phyloP scores from a whole-genome alignment of 1,140 invertebrate species.

The Drosophila subobscura region DNA sequence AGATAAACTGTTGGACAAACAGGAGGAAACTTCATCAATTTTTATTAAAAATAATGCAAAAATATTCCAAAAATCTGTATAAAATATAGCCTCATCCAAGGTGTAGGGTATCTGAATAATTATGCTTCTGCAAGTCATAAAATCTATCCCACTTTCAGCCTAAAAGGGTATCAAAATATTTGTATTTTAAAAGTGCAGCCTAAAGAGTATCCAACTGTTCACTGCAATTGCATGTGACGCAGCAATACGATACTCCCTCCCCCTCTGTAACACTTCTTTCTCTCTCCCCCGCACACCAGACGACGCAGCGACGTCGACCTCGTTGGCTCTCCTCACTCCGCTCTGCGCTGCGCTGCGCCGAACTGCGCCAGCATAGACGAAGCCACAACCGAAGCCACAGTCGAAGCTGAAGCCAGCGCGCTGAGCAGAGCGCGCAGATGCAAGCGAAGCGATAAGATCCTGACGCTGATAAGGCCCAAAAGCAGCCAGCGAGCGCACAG shows the following conservation, averaged over 20 bases:
- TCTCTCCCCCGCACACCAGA: neutral
- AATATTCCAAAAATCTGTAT: too few relatives aligned
- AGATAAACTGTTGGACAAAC: too few relatives aligned
- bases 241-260: constrained; percentile 49
- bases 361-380: constrained; percentile 4
- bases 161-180: constrained; percentile 7
- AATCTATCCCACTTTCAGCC: neutral
- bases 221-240: constrained; percentile 66
- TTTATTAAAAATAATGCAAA: too few relatives aligned
- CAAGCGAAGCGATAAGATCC: constrained; percentile 71
- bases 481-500: constrained; percentile 37
- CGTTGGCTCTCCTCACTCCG: neutral
- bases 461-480: constrained; percentile 70
- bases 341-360: neutral
- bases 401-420: constrained; percentile 16
- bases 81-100: too few relatives aligned
- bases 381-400: too few relatives aligned
- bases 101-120: too few relatives aligned
- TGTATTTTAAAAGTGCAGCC: neutral
- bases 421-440: constrained; percentile 56
- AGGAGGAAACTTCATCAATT: too few relatives aligned
- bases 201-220: constrained; percentile 18
- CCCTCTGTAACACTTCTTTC: neutral
- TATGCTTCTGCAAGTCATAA: too few relatives aligned
- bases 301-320: constrained; percentile 11